Conservation (phyloP, 2,888 invertebrate genomes). For the Fragum whitleyi region DNA sequence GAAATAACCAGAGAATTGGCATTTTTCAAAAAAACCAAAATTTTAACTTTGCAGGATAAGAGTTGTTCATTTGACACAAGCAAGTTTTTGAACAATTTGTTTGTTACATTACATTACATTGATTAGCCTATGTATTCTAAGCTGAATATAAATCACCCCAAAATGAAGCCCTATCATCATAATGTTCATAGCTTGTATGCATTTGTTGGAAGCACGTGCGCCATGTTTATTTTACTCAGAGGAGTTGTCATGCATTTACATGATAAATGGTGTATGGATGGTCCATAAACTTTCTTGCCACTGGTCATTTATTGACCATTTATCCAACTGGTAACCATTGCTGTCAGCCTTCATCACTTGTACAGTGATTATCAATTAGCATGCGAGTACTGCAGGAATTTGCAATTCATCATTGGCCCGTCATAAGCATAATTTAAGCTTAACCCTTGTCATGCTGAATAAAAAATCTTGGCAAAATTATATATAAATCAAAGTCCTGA, state of each 20-base stretch:
- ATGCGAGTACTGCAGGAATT: neutral
- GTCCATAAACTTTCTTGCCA: neutral
- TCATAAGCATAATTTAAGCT: neutral
- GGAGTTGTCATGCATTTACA: neutral
- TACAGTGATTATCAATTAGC: constrained; percentile 16
- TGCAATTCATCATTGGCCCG: neutral
- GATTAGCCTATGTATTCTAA: too few species aligned
- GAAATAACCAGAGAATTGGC: too few species aligned
- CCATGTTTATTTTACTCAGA: neutral
- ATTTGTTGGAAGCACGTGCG: neutral
- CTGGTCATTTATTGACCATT: constrained; percentile 29
- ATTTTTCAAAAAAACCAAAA: too few species aligned
- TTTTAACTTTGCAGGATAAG: too few species aligned
- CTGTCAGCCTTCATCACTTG: constrained; percentile 14
- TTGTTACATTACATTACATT: too few species aligned
- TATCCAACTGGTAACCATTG: constrained; percentile 13
- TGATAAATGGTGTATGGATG: constrained; percentile 6
- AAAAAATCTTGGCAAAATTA: too few species aligned
- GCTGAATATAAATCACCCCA: neutral
- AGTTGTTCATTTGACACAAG: too few species aligned
- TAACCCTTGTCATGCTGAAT: too few species aligned
- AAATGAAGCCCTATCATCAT: neutral
- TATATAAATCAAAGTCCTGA: too few species aligned
- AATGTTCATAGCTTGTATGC: neutral
- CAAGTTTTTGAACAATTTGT: too few species aligned